Evolutionary conservation across 2,113 vertebrate genomes (phyloP).

Genomic region (mouse (Mus musculus)): DNA sequence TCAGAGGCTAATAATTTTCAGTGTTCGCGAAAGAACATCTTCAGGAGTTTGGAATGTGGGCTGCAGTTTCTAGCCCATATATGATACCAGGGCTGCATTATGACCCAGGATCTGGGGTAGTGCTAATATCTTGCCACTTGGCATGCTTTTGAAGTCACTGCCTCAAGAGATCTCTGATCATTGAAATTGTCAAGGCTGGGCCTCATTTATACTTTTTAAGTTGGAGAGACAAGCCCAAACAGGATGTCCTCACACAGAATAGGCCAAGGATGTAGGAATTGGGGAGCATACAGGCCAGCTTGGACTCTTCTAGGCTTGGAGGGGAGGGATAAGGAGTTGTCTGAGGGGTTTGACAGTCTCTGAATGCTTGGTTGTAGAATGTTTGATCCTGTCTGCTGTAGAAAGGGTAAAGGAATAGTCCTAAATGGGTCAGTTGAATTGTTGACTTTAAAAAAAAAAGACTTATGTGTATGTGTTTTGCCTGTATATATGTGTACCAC

Average conservation of each 20-base stretch:
- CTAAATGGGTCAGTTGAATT: background rate
- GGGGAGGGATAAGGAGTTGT: background rate
- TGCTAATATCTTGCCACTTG: background rate
- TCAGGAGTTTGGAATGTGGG: background rate
- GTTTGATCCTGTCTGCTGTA: background rate
- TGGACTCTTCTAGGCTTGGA: background rate
- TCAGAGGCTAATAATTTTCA: background rate
- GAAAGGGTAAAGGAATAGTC: background rate
- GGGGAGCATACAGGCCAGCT: background rate
- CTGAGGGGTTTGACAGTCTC: background rate
- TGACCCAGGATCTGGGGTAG: background rate
- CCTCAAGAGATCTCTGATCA: background rate
- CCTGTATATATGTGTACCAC: background rate
- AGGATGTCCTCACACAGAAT: background rate
- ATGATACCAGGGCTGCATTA: background rate
- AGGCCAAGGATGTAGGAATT: background rate
- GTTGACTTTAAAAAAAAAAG: background rate
- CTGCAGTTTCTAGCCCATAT: background rate
- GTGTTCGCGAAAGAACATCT: conserved; percentile 7
- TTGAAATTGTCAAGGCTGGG: background rate
- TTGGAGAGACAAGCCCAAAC: background rate
- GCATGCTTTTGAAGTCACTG: conserved; percentile 24
- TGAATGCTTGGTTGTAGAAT: background rate
- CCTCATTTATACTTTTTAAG: conserved; percentile 11
- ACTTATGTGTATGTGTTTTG: background rate